Evolutionary conservation across 2,113 vertebrate genomes (phyloP), one percentile per base, ranked within the genome.

Genomic region (Pterocles burchelli): DNA sequence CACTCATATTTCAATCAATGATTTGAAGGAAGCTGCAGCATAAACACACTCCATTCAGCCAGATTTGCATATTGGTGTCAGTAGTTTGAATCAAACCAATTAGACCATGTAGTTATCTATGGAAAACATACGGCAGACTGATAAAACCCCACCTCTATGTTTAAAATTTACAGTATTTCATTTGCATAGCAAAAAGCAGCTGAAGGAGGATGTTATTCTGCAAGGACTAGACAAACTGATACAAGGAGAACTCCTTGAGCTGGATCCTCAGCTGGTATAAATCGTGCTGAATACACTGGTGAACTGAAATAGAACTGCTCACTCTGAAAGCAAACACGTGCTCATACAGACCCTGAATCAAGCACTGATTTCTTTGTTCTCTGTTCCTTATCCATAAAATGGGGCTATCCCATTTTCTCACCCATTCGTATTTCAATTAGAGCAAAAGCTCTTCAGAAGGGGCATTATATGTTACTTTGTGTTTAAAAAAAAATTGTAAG

Each of bases 31-130:
- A 96, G 85, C 59, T 91, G 84, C 91, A 90, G 57, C 84, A 90
- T 80, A 96, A 97, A 94, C 87, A 93, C 74, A 95, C 88, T 96
- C 70, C 67, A 88, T 97, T 97, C 97, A 87, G 91, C 13, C 71
- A n/a, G 85, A 97, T 98, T 97, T 98, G 80, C 95, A 97, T 97
- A 96, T 90, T 97, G 95, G 85, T 97, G 94, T 95, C 95, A 96
- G 77, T 90, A 96, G 91, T 87, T 93, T 97, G 94, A 97, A 95
- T 97, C 96, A 96, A 98, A 93, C 91, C 94, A 97, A 96, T 98
- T 98, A 98, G 86, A 92, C 59, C 72, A 75, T 18, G 63, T 79
- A 79, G 90, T 97, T 98, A 97, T 98, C 97, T 97, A 87, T 96
- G 86, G 96, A 97, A 97, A 97, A 93, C 95, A 97, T 96, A 95